Evolutionary conservation across 2,888 invertebrate genomes (phyloP).

Genomic region (Gnatocerus cornutus): DNA sequence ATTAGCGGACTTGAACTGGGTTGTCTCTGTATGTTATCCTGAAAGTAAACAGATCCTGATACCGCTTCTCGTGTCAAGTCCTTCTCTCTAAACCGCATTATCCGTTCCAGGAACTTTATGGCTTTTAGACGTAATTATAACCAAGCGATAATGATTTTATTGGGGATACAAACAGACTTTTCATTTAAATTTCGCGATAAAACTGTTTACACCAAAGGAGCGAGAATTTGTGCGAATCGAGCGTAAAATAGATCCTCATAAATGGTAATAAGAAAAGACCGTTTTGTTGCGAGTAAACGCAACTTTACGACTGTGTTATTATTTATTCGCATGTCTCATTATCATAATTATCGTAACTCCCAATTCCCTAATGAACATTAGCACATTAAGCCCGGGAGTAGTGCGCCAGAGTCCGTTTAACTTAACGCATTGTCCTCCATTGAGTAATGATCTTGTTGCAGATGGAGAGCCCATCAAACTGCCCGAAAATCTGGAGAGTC

Average conservation of each 20-base stretch:
- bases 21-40: slow-evolving; percentile 48
- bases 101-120: slow-evolving; percentile 25
- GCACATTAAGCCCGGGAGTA: slow-evolving; percentile 54
- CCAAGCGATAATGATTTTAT: slow-evolving; percentile 23
- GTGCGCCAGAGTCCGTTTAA: slow-evolving; percentile 17
- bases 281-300: slow-evolving; percentile 2
- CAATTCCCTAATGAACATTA: slow-evolving; percentile 62
- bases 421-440: slow-evolving; percentile 2
- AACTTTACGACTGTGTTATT: slow-evolving; percentile 45
- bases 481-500: slow-evolving; percentile 95
- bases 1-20: slow-evolving; percentile 46
- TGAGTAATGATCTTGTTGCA: slow-evolving; percentile 69
- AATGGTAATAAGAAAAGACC: slow-evolving; percentile 14
- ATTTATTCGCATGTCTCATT: slow-evolving; percentile 56
- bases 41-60: slow-evolving; percentile 46
- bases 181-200: slow-evolving; percentile 4
- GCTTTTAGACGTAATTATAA: slow-evolving; percentile 22
- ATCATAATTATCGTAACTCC: slow-evolving; percentile 66
- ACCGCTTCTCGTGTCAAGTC: slow-evolving; percentile 40
- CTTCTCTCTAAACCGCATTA: slow-evolving; percentile 23
- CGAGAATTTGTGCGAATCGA: slow-evolving; percentile 6
- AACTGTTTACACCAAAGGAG: slow-evolving; percentile 11
- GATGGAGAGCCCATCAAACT: slow-evolving; percentile 95
- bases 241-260: slow-evolving; percentile 27
- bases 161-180: neutral